Evolutionary conservation across 2,888 invertebrate species (phyloP), one percentile per base, ranked within the genome.

Genomic region (Dromius quadrimaculatus): DNA sequence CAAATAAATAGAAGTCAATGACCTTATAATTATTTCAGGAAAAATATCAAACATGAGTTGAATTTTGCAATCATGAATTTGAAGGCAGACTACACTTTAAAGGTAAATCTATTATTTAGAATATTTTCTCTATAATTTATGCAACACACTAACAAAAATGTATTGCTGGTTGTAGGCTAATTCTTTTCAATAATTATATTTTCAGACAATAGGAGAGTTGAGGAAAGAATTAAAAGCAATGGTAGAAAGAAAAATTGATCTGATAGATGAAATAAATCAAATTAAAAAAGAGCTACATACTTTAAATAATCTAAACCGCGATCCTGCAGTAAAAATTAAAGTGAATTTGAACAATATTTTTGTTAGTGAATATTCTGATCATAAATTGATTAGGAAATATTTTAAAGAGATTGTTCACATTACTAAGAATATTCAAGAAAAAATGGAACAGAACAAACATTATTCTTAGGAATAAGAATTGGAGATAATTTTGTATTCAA

Each of bases 251-350:
- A 62, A 28, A 19, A 32, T n/a, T 8, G 32, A 15, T n/a, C n/a
- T 64, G n/a, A 34, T 17, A 64, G 19, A 45, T 19, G 64, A 64
- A 28, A 45, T 64, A 19, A 17, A 17, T 4, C 47, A 64, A 15
- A 6, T 64, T 8, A 64, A 64, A 43, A 64, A 11, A 6, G 64
- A 64, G 28, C 11, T 64, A 64, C 45, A 64, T 32, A 32, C 34
- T 17, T 47, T 45, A 43, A 47, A 45, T 9, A 15, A 11, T 43
- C n/a, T 64, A 57, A 22, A 57, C 19, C 8, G 5, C 9, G 36
- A 36, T n/a, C 17, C 1, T 32, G 8, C 28, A 32, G 17, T 32
- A 17, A 47, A 43, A n/a, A n/a, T n/a, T n/a, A n/a, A n/a, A 64
- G 4, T 28, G 17, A 64, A 64, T 59, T 13, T 59, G 8, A 34